Percentiles rank a stretch among this genome's conserved stretches.
Evolutionary conservation across 2,888 invertebrate species (phyloP).

Genomic region (Eupithecia subfuscata): DNA sequence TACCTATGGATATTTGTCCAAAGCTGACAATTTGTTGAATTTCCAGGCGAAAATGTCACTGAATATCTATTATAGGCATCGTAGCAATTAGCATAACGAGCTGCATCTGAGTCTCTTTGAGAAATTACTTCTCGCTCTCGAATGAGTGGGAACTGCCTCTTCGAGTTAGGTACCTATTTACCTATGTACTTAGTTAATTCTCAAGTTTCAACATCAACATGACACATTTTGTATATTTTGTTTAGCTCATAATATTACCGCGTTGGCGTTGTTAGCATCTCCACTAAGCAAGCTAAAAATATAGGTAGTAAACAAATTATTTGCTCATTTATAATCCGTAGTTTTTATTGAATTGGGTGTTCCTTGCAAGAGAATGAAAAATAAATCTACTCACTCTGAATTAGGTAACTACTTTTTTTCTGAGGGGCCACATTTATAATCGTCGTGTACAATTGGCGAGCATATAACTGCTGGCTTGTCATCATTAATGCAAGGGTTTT

Average conservation of each 20-base stretch:
- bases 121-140: not conserved
- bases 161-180: not conserved
- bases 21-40: not conserved
- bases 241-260: too few relatives aligned
- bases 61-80: not conserved
- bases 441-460: not conserved
- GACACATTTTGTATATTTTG: not conserved
- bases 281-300: not conserved
- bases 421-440: not conserved
- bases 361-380: not conserved
- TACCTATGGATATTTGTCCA: not conserved
- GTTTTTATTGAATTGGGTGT: not conserved
- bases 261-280: too few relatives aligned
- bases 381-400: not conserved
- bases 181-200: not conserved
- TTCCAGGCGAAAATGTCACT: not conserved
- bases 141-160: not conserved
- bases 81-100: conserved; percentile 5
- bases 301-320: not conserved
- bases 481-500: not conserved
- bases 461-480: not conserved
- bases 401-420: not conserved
- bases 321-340: not conserved
- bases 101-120: conserved; percentile 5
- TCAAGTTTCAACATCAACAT: not conserved